Percentiles rank a stretch among this genome's conserved stretches.
These are phyloP conservation scores for Ornithoptera priamus DNA, from an alignment of 2,888 invertebrate genomes.

Conservation along the genomic window DNA sequence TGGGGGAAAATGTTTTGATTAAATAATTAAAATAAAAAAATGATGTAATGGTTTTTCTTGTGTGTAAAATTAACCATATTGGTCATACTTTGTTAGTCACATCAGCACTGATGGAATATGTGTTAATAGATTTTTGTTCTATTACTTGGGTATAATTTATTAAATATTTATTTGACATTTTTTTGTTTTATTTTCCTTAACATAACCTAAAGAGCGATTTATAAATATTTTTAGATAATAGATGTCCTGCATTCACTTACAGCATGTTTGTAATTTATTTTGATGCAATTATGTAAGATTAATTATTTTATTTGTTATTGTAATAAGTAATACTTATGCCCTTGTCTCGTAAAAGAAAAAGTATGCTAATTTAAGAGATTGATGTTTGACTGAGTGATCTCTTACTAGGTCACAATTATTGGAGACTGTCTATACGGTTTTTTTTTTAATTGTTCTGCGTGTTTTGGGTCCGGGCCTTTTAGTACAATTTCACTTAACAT, in stretches of 20 bases:
- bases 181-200: conserved; percentile 3
- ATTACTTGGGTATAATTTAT: conserved; percentile 9
- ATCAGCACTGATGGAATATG: not conserved
- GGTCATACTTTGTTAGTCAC: not conserved
- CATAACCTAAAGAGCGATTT: not conserved
- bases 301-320: not conserved
- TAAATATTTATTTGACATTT: conserved; percentile 12
- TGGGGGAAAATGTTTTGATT: not conserved
- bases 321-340: not conserved
- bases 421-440: too few species aligned
- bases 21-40: not conserved
- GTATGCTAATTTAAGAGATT: too few species aligned
- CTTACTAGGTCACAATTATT: too few species aligned
- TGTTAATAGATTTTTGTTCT: not conserved
- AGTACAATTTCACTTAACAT: too few species aligned
- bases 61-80: not conserved
- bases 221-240: not conserved
- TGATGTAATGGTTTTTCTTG: not conserved
- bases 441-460: too few species aligned
- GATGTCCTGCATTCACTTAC: not conserved
- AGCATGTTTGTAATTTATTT: not conserved
- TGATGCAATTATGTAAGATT: not conserved
- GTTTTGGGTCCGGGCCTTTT: too few species aligned
- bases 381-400: too few species aligned
- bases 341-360: too few species aligned